Conservation (phyloP, 2,113 vertebrate species). For the Motacilla alba region DNA sequence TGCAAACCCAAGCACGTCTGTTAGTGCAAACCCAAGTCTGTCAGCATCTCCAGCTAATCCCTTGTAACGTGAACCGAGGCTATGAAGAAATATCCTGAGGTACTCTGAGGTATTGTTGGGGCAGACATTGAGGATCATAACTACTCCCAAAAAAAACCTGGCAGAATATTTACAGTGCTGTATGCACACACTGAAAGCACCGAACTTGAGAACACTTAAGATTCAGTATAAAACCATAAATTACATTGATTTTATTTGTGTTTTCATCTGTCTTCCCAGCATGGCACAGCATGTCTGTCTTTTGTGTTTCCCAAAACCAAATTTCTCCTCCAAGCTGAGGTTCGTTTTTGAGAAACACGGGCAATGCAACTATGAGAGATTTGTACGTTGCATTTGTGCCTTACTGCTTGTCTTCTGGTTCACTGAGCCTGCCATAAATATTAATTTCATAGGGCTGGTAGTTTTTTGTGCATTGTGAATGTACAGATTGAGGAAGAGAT, state of each 20-base stretch:
- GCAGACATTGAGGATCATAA: neutral
- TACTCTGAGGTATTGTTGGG: neutral
- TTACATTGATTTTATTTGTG: neutral
- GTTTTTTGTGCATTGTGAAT: neutral
- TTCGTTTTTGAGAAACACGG: neutral
- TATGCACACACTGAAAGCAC: neutral
- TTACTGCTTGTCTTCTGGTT: neutral
- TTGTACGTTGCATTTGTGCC: neutral
- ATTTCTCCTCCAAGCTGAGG: neutral
- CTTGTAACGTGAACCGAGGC: neutral
- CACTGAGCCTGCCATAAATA: conserved; percentile 24
- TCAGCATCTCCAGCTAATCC: neutral
- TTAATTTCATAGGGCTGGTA: conserved; percentile 20
- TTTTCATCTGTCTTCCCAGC: conserved; percentile 2
- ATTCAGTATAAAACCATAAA: neutral
- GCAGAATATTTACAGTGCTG: neutral
- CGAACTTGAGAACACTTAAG: neutral
- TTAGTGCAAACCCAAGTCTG: neutral
- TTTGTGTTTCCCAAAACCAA: neutral
- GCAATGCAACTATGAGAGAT: neutral
- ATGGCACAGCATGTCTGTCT: neutral
- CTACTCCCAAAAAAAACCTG: neutral
- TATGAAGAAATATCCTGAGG: neutral
- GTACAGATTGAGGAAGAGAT: conserved; percentile 42
- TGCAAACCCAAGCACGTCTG: neutral